A percentile compares a stretch with the other conserved stretches of the same genome.
Conservation (phyloP, 2,113 vertebrate species). For the Catharus fuscescens region DNA sequence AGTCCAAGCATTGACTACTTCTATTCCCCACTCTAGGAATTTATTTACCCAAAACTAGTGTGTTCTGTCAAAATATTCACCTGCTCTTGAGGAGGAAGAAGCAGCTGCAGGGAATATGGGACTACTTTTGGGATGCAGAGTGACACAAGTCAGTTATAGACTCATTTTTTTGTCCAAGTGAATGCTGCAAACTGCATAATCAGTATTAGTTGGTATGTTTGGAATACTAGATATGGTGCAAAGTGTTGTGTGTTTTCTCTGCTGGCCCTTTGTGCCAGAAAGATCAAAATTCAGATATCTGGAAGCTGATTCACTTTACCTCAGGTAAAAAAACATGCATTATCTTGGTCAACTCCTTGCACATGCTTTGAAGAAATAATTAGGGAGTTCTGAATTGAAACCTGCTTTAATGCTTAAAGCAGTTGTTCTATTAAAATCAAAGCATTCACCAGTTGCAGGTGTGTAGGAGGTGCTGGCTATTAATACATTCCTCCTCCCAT, state of each 20-base stretch:
- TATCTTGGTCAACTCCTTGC: not conserved
- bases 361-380: not conserved
- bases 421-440: not conserved
- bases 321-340: not conserved
- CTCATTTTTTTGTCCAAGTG: not conserved
- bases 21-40: not conserved
- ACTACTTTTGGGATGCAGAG: not conserved
- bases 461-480: slow-evolving; percentile 27
- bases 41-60: not conserved
- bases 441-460: not conserved
- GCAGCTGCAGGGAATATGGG: not conserved
- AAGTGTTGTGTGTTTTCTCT: not conserved
- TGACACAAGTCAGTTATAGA: not conserved
- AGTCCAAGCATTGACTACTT: not conserved
- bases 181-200: not conserved
- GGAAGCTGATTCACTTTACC: not conserved
- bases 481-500: slow-evolving; percentile 7
- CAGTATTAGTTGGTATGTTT: not conserved
- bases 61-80: not conserved
- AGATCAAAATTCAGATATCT: not conserved
- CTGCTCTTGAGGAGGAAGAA: not conserved
- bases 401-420: not conserved
- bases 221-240: not conserved
- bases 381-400: not conserved
- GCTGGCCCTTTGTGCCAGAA: not conserved